A percentile compares a stretch with the other conserved stretches of the same genome.
phyloP scores from a whole-genome alignment of 2,888 invertebrate genomes.

The Tetanocera ferruginea region DNA sequence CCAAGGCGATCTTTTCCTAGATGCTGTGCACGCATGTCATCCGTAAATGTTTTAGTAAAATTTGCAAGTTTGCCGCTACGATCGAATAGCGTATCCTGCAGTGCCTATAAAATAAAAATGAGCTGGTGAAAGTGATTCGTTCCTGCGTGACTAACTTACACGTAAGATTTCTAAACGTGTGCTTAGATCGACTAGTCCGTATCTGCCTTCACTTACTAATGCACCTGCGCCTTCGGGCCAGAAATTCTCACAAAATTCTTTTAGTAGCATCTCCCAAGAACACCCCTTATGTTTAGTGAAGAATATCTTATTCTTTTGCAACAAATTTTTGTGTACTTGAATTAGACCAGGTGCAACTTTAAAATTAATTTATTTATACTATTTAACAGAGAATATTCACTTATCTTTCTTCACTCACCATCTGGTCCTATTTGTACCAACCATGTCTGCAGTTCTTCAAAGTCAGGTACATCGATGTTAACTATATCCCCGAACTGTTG shows the following conservation, averaged over 20 bases:
- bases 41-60: background rate
- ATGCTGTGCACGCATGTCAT: background rate
- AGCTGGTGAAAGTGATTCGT: too few relatives aligned
- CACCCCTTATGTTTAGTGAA: background rate
- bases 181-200: background rate
- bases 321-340: background rate
- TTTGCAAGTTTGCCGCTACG: background rate
- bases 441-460: background rate
- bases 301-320: background rate
- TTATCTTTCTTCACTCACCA: background rate
- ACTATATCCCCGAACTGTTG: background rate
- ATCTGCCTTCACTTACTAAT: background rate
- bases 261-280: background rate
- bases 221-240: background rate
- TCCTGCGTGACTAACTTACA: background rate
- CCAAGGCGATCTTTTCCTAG: background rate
- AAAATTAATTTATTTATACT: background rate
- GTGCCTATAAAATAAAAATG: background rate
- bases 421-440: background rate
- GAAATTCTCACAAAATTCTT: background rate
- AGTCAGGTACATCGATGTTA: background rate
- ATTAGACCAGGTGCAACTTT: background rate
- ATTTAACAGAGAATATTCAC: too few relatives aligned
- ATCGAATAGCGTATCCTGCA: background rate
- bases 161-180: background rate